Conservation (phyloP, 2,888 invertebrate genomes). For the Brenthis daphne region DNA sequence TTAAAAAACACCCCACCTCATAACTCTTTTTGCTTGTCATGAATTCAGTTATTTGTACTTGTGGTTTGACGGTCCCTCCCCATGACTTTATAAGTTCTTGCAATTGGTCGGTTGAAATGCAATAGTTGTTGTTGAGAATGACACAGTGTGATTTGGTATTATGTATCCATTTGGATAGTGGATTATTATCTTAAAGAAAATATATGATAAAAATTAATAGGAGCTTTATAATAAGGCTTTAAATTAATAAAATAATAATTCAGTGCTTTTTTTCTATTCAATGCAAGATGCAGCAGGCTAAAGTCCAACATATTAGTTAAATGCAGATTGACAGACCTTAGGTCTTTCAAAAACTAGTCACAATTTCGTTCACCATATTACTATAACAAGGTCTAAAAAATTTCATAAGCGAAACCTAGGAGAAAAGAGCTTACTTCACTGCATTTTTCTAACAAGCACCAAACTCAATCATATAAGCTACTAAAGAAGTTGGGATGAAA, state of each 20-base stretch:
- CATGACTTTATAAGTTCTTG: slow-evolving; percentile 58
- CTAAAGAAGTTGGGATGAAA: too few relatives aligned
- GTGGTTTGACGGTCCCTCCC: slow-evolving; percentile 58
- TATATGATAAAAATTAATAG: background rate
- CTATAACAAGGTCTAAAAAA: too few relatives aligned
- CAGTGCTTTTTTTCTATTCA: too few relatives aligned
- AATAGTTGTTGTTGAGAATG: slow-evolving; percentile 62
- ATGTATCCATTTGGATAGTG: slow-evolving; percentile 57
- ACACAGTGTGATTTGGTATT: slow-evolving; percentile 55
- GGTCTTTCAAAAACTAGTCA: too few relatives aligned
- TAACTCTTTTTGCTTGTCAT: slow-evolving; percentile 92
- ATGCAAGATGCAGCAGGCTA: too few relatives aligned
- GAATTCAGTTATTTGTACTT: slow-evolving; percentile 83
- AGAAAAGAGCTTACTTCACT: too few relatives aligned
- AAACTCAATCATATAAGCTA: background rate
- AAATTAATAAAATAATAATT: too few relatives aligned
- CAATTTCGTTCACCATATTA: too few relatives aligned
- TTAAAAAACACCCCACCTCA: slow-evolving; percentile 77
- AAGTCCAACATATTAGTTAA: too few relatives aligned
- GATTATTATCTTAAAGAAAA: slow-evolving; percentile 48
- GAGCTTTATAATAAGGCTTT: background rate
- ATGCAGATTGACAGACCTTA: too few relatives aligned
- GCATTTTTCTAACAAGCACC: too few relatives aligned
- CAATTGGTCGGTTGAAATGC: slow-evolving; percentile 67
- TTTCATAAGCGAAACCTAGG: too few relatives aligned